Conservation (phyloP, 2,888 invertebrate species). For the Drosophila suboccidentalis region DNA sequence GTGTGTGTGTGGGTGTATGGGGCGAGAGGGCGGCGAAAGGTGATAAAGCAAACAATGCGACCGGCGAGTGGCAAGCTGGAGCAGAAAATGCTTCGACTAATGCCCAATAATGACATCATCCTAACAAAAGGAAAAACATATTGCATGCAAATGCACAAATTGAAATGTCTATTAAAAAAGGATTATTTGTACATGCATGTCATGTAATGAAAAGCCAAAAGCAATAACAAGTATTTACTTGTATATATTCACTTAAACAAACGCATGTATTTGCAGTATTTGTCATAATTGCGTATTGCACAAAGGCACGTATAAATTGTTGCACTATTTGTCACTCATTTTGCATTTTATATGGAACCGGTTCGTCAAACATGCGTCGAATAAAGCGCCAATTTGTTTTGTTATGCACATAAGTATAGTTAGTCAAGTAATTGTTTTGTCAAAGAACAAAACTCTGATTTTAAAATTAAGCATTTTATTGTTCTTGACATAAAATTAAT, state of each 20-base stretch:
- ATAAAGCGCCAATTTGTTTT: conserved; percentile 45
- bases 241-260: neutral
- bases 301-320: conserved; percentile 10
- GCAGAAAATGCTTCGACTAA: conserved; percentile 4
- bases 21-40: conserved; percentile 27
- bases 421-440: conserved; percentile 1
- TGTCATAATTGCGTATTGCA: conserved; percentile 17
- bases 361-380: conserved; percentile 26
- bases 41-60: conserved; percentile 44
- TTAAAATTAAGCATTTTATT: neutral
- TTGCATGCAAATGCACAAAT: neutral
- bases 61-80: conserved; percentile 41
- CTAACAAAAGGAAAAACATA: conserved; percentile 8
- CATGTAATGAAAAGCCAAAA: neutral
- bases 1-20: conserved; percentile 10
- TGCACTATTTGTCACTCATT: conserved; percentile 14
- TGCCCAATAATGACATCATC: conserved; percentile 43
- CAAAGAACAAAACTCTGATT: neutral
- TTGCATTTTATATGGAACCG: conserved; percentile 30
- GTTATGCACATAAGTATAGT: neutral
- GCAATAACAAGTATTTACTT: conserved; percentile 4
- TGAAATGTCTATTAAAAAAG: conserved; percentile 2
- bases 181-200: conserved; percentile 11
- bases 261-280: neutral
- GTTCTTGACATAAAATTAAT: neutral